phyloP scores from a whole-genome alignment of 2,888 invertebrate species.

The Vannuccia rotundouncinata region DNA sequence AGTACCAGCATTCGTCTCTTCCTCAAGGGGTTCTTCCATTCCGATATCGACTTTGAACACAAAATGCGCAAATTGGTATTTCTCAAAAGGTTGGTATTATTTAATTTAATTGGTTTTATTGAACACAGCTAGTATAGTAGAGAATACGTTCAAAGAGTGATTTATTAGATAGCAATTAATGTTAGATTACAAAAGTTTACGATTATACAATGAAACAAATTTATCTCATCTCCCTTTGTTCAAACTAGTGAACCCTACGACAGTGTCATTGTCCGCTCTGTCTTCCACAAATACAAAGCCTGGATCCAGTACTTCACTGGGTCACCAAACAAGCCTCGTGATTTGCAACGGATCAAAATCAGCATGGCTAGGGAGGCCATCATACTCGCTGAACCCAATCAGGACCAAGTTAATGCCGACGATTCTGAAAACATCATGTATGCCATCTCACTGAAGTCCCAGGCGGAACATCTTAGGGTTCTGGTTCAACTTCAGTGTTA shows the following conservation, averaged over 20 bases:
- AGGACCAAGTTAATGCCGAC: conserved; percentile 21
- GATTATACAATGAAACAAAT: no score
- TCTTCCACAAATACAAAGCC: conserved; percentile 31
- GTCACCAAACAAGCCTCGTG: conserved; percentile 1
- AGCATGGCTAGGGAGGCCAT: conserved; percentile 14
- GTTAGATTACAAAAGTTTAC: no score
- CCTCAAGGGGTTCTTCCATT: no score
- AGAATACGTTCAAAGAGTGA: no score
- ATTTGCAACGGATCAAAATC: not conserved
- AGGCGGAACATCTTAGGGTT: conserved; percentile 27
- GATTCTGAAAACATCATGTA: conserved; percentile 37
- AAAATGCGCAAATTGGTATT: no score
- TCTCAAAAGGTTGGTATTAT: no score
- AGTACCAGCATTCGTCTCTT: no score
- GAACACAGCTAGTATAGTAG: no score
- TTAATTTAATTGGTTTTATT: no score
- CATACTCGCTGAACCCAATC: conserved; percentile 29
- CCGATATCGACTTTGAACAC: no score
- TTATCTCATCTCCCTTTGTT: no score
- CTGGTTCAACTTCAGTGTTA: conserved; percentile 36
- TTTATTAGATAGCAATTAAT: no score
- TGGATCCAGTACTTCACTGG: conserved; percentile 29
- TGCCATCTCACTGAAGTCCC: conserved; percentile 35
- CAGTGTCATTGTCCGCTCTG: not conserved
- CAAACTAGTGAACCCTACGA: not conserved